Evolutionary conservation across 1,140 invertebrate genomes (phyloP).

Genomic region (Drosophila sp.): DNA sequence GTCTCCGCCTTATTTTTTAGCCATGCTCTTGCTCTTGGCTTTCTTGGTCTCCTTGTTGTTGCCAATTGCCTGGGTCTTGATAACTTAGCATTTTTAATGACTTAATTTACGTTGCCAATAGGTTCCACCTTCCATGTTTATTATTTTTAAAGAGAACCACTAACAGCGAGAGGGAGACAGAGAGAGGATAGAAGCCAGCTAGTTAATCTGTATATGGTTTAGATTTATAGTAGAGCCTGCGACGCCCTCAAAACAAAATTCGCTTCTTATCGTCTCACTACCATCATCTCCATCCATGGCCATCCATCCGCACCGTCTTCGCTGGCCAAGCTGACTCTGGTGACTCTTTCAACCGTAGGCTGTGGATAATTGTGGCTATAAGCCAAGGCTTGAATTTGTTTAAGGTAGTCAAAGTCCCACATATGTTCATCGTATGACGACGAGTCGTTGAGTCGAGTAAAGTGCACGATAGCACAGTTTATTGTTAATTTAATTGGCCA

Average conservation of each 20-base stretch:
- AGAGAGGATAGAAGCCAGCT: conserved; percentile 29
- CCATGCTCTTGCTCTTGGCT: conserved; percentile 24
- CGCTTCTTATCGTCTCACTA: conserved; percentile 64
- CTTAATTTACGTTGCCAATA: conserved; percentile 81
- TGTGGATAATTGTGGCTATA: conserved; percentile 65
- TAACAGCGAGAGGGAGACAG: conserved; percentile 16
- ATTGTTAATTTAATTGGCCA: conserved; percentile 80
- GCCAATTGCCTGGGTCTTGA: conserved; percentile 33
- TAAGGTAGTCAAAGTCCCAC: conserved; percentile 17
- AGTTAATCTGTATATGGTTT: conserved; percentile 56
- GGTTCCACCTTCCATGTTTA: conserved; percentile 80
- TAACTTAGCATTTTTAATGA: conserved; percentile 79
- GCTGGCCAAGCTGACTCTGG: conserved; percentile 38
- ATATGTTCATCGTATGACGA: background rate
- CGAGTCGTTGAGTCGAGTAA: background rate
- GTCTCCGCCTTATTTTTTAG: conserved; percentile 59
- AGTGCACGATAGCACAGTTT: conserved; percentile 47
- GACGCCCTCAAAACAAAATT: conserved; percentile 70
- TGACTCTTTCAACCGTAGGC: conserved; percentile 71
- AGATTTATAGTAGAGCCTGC: conserved; percentile 62
- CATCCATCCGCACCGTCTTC: conserved; percentile 29
- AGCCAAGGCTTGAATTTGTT: conserved; percentile 54
- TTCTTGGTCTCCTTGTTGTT: conserved; percentile 4
- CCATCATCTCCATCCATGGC: conserved; percentile 53
- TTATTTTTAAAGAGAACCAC: conserved; percentile 77